Base-by-base conservation (phyloP, 2,797 vertebrate genomes). In the Paratrypauchen microcephalus region DNA sequence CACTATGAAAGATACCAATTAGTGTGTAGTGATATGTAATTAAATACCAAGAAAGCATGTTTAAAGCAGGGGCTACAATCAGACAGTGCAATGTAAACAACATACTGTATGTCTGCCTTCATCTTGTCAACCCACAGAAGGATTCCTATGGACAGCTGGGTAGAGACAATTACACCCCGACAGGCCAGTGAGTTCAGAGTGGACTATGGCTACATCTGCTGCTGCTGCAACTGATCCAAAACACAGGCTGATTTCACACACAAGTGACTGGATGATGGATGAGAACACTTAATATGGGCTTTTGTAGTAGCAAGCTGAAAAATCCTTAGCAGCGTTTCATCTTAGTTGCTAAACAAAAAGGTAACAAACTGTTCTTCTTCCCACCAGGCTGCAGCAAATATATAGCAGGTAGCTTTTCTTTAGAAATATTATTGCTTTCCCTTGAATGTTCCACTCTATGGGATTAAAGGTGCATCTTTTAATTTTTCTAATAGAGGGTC, bases 131-230 rank as follows among this genome's bases (percentile, higher is more conserved):
- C 63, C 76, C 70, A 5, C 52, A 68, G 80, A 68, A 54, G 90
- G 87, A 90, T 90, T 88, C 77, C 68, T 73, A 81, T 81, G 79
- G 86, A 87, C 89, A 90, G 89, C 89, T 84, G 83, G 80, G 80
- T 82, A 83, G 81, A 78, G 80, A 83, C 80, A 85, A 36, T 82
- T 83, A 86, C 81, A 84, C 68, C 80, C 67, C 64, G 71, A 73
- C 56, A 15, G 83, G 83, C 81, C 81, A 89, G 70, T 47, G 72
- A 23, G 88, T 91, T 89, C 87, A 86, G 15, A 7, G 50, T 36
- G 67, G 65, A 63, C 72, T 78, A 24, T 61, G 75, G 74, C 72
- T 81, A 28, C 68, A 65, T 78, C 74, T 68, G 76, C 79, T 75
- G 70, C 79, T 76, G 70, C 77, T 73, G 81, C 80, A 83, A 57